A percentile compares a stretch with the other conserved stretches of the same genome.
These are phyloP conservation scores for Cephalopachus bancanus DNA, from an alignment of 2,797 vertebrate species.

Conservation along the genomic window DNA sequence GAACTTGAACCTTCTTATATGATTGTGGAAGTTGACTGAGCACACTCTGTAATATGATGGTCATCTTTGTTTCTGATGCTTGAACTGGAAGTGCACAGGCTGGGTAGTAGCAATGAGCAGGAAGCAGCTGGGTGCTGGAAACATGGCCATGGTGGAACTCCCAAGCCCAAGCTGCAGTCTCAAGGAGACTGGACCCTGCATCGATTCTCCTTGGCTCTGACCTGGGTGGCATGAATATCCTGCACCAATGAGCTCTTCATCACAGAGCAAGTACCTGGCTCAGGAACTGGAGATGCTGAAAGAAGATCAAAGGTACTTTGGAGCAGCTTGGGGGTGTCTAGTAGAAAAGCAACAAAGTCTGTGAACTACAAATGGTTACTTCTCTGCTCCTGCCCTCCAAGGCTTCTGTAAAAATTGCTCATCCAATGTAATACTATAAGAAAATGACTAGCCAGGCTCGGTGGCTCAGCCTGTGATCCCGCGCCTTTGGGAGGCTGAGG, in stretches of 20 bases:
- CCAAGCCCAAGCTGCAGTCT: accelerated
- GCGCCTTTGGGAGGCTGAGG: no score
- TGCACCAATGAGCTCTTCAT: neutral
- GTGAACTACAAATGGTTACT: neutral
- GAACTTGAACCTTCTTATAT: neutral
- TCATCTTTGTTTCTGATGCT: neutral
- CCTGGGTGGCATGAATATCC: neutral
- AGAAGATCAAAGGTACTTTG: neutral
- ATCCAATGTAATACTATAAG: no score
- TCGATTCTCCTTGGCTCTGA: neutral
- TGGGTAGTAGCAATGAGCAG: accelerated
- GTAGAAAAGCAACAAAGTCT: neutral
- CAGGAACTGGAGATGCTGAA: neutral
- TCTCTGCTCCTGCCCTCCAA: neutral
- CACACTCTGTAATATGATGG: neutral
- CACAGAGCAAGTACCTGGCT: neutral
- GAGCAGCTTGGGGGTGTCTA: neutral
- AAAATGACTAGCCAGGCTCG: no score
- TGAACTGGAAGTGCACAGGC: neutral
- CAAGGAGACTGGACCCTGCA: neutral
- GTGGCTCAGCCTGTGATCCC: no score
- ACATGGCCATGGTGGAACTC: no score
- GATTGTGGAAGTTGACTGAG: neutral
- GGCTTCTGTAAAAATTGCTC: neutral
- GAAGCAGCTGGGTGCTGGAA: accelerated